A percentile compares a stretch with the other conserved stretches of the same genome.
Evolutionary conservation across 2,888 invertebrate species (phyloP).

Genomic region (Phoenoteleia sp.): DNA sequence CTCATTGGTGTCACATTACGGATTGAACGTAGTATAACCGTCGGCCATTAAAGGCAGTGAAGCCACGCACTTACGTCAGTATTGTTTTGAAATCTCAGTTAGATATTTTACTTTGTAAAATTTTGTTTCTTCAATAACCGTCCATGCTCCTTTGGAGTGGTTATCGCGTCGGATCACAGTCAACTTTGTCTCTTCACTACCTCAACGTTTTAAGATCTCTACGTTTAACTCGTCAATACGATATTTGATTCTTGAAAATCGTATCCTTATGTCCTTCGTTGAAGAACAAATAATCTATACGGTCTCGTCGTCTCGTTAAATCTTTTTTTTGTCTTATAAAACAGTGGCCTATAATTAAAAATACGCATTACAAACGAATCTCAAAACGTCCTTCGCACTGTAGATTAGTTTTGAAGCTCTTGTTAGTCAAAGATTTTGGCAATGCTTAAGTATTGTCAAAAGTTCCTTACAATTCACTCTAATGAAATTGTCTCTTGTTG

Average conservation of each 20-base stretch:
- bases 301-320: slow-evolving; percentile 3
- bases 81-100: not conserved
- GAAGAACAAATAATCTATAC: slow-evolving; percentile 31
- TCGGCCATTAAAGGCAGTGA: slow-evolving; percentile 50
- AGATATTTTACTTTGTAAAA: slow-evolving; percentile 7
- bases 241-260: slow-evolving; percentile 49
- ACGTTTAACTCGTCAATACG: slow-evolving; percentile 39
- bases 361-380: slow-evolving; percentile 55
- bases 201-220: slow-evolving; percentile 30
- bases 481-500: slow-evolving; percentile 65
- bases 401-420: slow-evolving; percentile 74
- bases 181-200: slow-evolving; percentile 33
- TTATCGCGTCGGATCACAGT: slow-evolving; percentile 53
- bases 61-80: slow-evolving; percentile 34
- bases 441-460: slow-evolving; percentile 83
- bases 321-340: slow-evolving; percentile 47
- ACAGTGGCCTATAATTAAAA: slow-evolving; percentile 48
- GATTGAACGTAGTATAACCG: slow-evolving; percentile 56
- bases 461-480: slow-evolving; percentile 68
- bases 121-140: slow-evolving; percentile 8
- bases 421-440: slow-evolving; percentile 77
- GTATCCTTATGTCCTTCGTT: slow-evolving; percentile 13
- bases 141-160: not conserved
- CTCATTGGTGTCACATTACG: slow-evolving; percentile 66
- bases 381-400: slow-evolving; percentile 41